Evolutionary conservation across 2,113 vertebrate species (phyloP).

Genomic region (Crotalus tigris): DNA sequence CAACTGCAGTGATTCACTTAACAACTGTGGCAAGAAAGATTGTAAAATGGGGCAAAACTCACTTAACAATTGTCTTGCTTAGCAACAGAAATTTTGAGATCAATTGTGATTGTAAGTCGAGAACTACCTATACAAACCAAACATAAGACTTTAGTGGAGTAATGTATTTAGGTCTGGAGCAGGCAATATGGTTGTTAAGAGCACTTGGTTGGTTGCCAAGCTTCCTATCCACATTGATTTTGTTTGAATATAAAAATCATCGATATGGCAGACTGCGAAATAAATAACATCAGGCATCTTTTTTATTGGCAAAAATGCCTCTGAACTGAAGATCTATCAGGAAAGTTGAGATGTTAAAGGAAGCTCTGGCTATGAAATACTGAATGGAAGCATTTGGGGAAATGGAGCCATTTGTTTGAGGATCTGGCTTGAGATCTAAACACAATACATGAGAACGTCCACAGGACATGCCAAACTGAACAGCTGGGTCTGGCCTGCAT

Average conservation of each 20-base stretch:
- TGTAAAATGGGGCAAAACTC: background rate
- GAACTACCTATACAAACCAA: background rate
- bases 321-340: background rate
- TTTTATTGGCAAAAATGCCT: background rate
- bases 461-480: background rate
- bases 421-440: background rate
- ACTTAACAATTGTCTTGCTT: background rate
- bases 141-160: background rate
- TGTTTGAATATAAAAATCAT: background rate
- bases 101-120: background rate
- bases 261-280: background rate
- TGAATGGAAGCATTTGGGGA: background rate
- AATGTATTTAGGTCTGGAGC: background rate
- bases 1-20: background rate
- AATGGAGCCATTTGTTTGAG: background rate
- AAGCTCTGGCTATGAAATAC: background rate
- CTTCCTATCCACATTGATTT: background rate
- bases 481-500: background rate
- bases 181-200: background rate
- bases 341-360: background rate
- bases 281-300: background rate
- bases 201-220: background rate
- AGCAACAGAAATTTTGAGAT: background rate
- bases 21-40: background rate
- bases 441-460: background rate